Conservation (phyloP, 2,797 vertebrate species). For the Hippopotamyrus pictus region DNA sequence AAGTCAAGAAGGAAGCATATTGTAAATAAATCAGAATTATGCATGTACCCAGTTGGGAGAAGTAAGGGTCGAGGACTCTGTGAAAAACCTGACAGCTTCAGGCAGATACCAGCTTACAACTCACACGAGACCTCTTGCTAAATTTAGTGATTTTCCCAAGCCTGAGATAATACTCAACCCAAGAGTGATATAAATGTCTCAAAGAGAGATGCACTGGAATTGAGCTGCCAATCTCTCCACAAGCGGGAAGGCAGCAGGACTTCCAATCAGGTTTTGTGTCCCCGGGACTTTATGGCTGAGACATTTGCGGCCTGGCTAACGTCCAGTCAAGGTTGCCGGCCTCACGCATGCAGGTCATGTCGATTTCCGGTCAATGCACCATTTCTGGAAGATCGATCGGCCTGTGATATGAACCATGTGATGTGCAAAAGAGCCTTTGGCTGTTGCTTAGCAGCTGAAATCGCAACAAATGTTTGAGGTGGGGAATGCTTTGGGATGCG, state of each 20-base stretch:
- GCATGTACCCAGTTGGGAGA: neutral
- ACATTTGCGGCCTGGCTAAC: neutral
- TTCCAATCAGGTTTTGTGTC: neutral
- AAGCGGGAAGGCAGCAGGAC: neutral
- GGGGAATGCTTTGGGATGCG: slow-evolving; percentile 13
- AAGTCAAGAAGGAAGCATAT: neutral
- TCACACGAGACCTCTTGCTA: neutral
- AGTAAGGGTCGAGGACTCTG: neutral
- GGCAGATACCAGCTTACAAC: neutral
- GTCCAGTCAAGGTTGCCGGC: neutral
- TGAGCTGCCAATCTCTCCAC: neutral
- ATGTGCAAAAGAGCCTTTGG: neutral
- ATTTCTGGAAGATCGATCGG: neutral
- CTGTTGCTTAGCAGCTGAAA: neutral
- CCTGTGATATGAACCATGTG: neutral
- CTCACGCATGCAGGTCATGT: neutral
- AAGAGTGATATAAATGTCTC: slow-evolving; percentile 5
- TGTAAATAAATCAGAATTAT: neutral
- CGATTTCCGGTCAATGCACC: neutral
- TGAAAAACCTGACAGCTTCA: neutral
- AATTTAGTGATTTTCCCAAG: neutral
- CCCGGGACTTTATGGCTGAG: neutral
- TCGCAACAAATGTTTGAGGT: neutral
- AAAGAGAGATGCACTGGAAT: neutral
- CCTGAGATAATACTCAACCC: slow-evolving; percentile 1